phyloP scores from a whole-genome alignment of 2,888 invertebrate genomes.

The Conomelus anceps region DNA sequence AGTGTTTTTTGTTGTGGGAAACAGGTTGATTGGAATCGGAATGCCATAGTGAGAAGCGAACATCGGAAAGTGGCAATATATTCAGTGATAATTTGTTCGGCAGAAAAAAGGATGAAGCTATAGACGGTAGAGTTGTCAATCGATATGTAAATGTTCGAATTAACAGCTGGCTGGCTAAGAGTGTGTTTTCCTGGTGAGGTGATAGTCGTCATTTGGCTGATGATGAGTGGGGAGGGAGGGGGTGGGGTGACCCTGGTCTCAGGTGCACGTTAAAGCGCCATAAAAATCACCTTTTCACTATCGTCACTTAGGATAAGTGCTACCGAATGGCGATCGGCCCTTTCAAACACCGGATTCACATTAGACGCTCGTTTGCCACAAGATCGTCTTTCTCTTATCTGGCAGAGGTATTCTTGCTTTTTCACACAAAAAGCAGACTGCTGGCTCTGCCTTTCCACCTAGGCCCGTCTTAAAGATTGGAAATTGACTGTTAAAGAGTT shows the following conservation, averaged over 20 bases:
- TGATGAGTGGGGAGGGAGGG: no score
- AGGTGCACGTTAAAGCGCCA: not conserved
- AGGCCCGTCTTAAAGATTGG: not conserved
- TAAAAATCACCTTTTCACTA: not conserved
- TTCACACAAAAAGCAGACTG: not conserved
- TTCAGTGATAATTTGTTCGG: not conserved
- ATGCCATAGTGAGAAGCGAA: not conserved
- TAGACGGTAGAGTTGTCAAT: not conserved
- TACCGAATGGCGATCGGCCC: not conserved
- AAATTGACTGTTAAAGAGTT: no score
- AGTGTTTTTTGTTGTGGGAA: not conserved
- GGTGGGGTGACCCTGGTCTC: not conserved
- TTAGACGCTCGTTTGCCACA: not conserved
- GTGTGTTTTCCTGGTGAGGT: not conserved
- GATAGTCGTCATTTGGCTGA: no score
- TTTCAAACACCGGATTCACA: not conserved
- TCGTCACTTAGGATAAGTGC: not conserved
- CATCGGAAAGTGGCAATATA: not conserved
- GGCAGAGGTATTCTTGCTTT: no score
- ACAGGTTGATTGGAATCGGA: not conserved
- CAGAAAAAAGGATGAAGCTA: not conserved
- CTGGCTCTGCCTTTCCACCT: not conserved
- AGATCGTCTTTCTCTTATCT: not conserved
- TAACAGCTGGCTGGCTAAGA: not conserved
- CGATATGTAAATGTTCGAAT: not conserved